Percentiles rank a stretch among this genome's conserved stretches.
phyloP scores from a whole-genome alignment of 2,113 vertebrate species.

The Aleadryas rufinucha region DNA sequence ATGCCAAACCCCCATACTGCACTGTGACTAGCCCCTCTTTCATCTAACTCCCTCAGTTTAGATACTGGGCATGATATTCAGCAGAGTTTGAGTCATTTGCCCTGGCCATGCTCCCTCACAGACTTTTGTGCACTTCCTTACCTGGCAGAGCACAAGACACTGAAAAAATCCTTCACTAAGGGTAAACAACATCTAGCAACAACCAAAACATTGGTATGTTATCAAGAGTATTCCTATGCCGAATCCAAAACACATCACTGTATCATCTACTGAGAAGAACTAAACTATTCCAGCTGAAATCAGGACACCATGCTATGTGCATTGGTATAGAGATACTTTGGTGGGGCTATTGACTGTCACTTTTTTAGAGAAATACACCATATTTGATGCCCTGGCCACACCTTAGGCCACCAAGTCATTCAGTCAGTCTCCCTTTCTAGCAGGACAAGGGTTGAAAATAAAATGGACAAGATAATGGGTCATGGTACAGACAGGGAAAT shows the following conservation, averaged over 20 bases:
- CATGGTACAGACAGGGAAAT: neutral
- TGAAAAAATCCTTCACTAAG: neutral
- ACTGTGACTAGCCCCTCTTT: rapidly evolving
- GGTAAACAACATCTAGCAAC: neutral
- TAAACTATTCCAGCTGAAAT: neutral
- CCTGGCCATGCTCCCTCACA: neutral
- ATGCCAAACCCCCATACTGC: neutral
- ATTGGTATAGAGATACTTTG: neutral
- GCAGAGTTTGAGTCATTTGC: neutral
- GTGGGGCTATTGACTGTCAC: neutral
- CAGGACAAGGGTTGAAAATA: neutral
- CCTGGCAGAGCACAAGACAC: neutral
- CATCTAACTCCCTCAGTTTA: neutral
- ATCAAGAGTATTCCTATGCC: neutral
- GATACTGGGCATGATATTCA: neutral
- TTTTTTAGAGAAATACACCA: neutral
- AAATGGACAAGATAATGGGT: neutral
- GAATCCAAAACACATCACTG: neutral
- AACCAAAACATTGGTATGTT: neutral
- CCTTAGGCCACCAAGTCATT: neutral
- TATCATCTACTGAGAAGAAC: neutral
- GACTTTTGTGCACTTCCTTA: neutral
- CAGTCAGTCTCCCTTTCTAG: neutral
- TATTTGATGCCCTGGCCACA: neutral
- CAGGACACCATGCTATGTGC: rapidly evolving